Evolutionary conservation across 2,888 invertebrate species (phyloP).

Genomic region (Hipparchia semele): DNA sequence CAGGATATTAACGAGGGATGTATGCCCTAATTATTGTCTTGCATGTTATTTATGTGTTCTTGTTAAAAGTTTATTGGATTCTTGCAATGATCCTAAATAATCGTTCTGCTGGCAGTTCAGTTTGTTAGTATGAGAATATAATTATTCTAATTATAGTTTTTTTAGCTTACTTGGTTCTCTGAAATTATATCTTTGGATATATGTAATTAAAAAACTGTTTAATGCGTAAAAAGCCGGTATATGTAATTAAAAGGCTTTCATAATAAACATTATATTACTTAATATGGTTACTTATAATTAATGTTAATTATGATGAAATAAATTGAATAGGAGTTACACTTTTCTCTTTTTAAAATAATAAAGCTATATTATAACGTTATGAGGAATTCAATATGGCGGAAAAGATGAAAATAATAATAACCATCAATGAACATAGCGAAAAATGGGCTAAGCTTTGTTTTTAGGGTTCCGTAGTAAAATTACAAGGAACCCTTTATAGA

Average conservation of each 20-base stretch:
- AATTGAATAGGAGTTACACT: no score
- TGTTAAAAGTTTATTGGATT: constrained; percentile 34
- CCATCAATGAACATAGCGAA: no score
- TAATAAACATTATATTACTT: background rate
- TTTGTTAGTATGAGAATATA: background rate
- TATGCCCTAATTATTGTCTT: constrained; percentile 38
- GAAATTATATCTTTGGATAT: constrained; percentile 1
- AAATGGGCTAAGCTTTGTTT: no score
- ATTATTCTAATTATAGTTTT: constrained; percentile 9
- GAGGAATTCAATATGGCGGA: no score
- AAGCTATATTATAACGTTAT: no score
- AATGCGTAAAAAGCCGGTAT: background rate
- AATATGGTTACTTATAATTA: no score
- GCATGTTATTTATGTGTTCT: constrained; percentile 35
- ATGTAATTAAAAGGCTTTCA: background rate
- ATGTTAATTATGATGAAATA: no score
- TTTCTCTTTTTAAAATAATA: no score
- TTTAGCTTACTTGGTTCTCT: background rate
- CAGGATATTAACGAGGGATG: constrained; percentile 18
- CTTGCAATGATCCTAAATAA: constrained; percentile 25
- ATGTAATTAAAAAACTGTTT: background rate
- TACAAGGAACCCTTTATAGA: no score
- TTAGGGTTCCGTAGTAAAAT: no score
- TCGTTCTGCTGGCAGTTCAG: background rate
- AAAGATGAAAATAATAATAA: no score